These are phyloP conservation scores for Dynastes tityus DNA, from an alignment of 2,888 invertebrate genomes.

Conservation along the genomic window DNA sequence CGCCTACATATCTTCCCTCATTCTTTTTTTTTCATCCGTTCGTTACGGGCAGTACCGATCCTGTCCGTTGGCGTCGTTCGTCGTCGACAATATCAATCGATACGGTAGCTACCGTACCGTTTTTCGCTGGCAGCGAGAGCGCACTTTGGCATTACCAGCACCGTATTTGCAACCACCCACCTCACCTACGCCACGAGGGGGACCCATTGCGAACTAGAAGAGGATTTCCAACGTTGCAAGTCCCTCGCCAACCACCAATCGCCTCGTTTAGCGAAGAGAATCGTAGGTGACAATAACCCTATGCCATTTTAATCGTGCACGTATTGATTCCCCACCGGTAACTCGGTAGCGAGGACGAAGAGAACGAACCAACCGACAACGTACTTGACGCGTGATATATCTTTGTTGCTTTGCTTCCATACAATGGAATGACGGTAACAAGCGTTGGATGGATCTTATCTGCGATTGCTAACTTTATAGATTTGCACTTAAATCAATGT, in stretches of 20 bases:
- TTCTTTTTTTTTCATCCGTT: neutral
- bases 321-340: conserved; percentile 35
- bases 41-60: neutral
- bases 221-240: neutral
- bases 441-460: no score
- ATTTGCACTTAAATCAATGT: no score
- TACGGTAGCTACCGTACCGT: conserved; percentile 13
- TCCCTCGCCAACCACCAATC: neutral
- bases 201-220: neutral
- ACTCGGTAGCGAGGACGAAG: neutral
- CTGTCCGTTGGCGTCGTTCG: neutral
- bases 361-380: neutral
- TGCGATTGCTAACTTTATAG: no score
- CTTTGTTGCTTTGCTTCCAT: no score
- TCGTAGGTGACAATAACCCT: conserved; percentile 47
- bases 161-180: neutral
- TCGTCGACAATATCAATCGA: conserved; percentile 17
- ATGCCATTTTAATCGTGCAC: conserved; percentile 46
- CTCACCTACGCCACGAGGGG: neutral
- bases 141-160: neutral
- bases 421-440: no score
- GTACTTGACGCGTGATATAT: no score
- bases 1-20: neutral
- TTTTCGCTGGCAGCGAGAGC: conserved; percentile 14
- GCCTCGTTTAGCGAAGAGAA: conserved; percentile 1